These are phyloP conservation scores for Narcine bancroftii DNA, from an alignment of 2,113 vertebrate species.

Conservation along the genomic window DNA sequence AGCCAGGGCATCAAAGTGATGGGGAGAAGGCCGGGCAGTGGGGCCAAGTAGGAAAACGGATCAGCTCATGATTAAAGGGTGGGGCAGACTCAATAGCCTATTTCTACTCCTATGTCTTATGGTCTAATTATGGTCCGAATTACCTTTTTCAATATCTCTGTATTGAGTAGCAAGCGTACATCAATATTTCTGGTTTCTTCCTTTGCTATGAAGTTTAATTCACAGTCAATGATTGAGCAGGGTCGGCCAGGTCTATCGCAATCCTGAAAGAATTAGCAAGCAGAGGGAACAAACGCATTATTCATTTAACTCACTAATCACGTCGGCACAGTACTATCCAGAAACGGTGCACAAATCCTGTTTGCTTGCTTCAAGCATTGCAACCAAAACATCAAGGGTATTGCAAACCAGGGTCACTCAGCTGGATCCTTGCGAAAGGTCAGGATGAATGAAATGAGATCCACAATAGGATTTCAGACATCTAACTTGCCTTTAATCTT, in stretches of 20 bases:
- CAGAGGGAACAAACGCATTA: neutral
- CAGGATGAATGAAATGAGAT: neutral
- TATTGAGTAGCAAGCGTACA: constrained; percentile 81
- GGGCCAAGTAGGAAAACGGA: too few relatives aligned
- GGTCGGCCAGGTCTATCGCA: constrained; percentile 77
- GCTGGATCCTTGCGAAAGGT: neutral
- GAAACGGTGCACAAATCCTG: neutral
- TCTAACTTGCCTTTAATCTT: neutral
- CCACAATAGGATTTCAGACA: neutral
- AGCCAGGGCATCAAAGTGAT: too few relatives aligned
- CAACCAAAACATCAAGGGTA: neutral
- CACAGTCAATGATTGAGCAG: constrained; percentile 75
- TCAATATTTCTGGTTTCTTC: constrained; percentile 78
- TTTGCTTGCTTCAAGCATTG: neutral
- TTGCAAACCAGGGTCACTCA: neutral
- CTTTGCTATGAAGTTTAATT: constrained; percentile 72
- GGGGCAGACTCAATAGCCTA: too few relatives aligned
- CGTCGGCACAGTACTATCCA: neutral
- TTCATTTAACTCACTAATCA: neutral
- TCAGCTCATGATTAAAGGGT: too few relatives aligned
- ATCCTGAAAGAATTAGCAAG: constrained; percentile 60
- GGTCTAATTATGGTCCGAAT: neutral
- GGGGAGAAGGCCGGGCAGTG: too few relatives aligned
- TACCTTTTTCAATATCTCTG: constrained; percentile 85
- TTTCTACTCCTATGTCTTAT: neutral